Evolutionary conservation across 2,888 invertebrate species (phyloP).

Genomic region (Drosophila eohydei): DNA sequence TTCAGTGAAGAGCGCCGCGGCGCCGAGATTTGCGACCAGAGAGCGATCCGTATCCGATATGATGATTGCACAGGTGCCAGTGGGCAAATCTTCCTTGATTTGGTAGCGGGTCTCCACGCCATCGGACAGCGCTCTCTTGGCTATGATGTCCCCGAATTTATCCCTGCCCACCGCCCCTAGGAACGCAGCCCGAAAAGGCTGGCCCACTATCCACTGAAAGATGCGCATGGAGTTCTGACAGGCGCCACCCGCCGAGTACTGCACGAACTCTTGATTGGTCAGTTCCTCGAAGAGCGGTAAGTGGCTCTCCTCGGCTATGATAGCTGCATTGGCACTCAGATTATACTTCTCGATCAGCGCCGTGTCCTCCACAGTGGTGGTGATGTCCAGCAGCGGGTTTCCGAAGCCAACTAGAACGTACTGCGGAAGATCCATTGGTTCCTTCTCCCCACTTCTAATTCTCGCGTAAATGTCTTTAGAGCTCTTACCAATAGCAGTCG

Average conservation of each 20-base stretch:
- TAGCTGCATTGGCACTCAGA: conserved; percentile 51
- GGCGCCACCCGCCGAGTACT: conserved; percentile 65
- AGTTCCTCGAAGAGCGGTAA: conserved; percentile 61
- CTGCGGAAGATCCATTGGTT: conserved; percentile 49
- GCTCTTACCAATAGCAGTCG: not conserved
- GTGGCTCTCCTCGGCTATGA: conserved; percentile 65
- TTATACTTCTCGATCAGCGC: conserved; percentile 60
- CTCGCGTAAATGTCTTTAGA: not conserved
- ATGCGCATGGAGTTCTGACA: conserved; percentile 66
- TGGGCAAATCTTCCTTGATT: conserved; percentile 37
- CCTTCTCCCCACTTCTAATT: conserved; percentile 78
- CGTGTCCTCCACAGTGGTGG: conserved; percentile 52
- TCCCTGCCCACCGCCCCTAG: conserved; percentile 62
- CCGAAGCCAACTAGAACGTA: conserved; percentile 66
- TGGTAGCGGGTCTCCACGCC: conserved; percentile 60
- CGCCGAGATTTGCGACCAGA: conserved; percentile 67
- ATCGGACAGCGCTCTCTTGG: conserved; percentile 56
- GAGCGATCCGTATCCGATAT: conserved; percentile 52
- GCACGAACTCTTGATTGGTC: conserved; percentile 49
- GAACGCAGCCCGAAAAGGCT: conserved; percentile 47
- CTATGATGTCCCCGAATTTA: conserved; percentile 55
- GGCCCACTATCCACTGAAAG: conserved; percentile 64
- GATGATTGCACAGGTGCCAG: conserved; percentile 65
- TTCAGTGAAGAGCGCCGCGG: conserved; percentile 53
- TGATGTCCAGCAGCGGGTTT: conserved; percentile 68